Base-by-base conservation (phyloP, 2,888 invertebrate species). In the Scaptomyza flava region DNA sequence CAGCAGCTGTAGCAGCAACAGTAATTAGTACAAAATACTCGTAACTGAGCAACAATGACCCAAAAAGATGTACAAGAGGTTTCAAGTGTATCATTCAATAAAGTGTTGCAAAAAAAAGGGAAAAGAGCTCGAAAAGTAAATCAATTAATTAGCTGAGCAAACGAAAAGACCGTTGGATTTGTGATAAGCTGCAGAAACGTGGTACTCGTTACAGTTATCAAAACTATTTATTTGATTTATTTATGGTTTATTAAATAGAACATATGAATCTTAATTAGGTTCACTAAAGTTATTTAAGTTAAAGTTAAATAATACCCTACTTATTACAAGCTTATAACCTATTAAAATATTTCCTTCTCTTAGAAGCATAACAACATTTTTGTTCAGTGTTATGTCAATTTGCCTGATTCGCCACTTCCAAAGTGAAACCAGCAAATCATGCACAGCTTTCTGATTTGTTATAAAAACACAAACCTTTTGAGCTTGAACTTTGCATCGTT, bases 401-500 rank as follows among this genome's bases (percentile, higher is more conserved):
- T 52, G 52, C 17, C 20, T 50, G 52, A 41, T 30, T 68, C 14
- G 17, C 20, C 46, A 58, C 8, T 20, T 43, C 9, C 9, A 8
- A 30, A 38, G 6, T 58, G 33, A 62, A 60, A 60, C 3, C 41
- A 43, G 59, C 60, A 66, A 66, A 47, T 76, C 72, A 76, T 72
- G 48, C 64, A 33, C 36, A 33, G 56, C 53, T 70, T 64, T 43
- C 61, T 30, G 77, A 72, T 75, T 77, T 75, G 57, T 77, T 77
- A 77, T 75, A 72, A 75, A 68, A 75, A 41, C 62, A 43, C 62
- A 60, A 67, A 57, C 47, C 59, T 45, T 68, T 57, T 70, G 65
- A 54, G 60, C 67, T 68, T 83, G 84, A 72, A 86, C 87, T 83
- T 75, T 81, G 78, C 58, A 50, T 69, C 66, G 65, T 66, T 66